Base-by-base conservation (phyloP, 2,888 invertebrate species). In the Apotomis turbidana region DNA sequence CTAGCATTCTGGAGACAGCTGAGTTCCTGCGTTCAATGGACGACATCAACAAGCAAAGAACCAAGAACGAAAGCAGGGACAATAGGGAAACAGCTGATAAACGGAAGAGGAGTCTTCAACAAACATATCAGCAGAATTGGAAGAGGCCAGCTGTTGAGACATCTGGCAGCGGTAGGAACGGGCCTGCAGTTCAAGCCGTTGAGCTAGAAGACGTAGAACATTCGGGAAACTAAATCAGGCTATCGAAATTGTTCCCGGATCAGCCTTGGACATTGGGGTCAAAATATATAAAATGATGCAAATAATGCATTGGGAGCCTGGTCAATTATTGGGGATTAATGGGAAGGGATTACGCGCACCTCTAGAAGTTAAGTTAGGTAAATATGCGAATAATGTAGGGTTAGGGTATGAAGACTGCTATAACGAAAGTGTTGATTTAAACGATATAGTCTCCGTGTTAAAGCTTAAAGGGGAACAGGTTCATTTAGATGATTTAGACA, bases 301-400 rank as follows among this genome's bases (percentile, higher is more conserved):
- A 3, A 59, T 49, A 54, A 68, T 66, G 59, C 73, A 73, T 8
- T 75, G 73, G 73, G 52, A 36, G 49, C 74, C 74, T 44, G 73
- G 73, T 10, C 49, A 27, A 27, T 27, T 27, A 27, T 27, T 27
- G 27, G 27, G 27, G 68, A 15, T 4, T 51, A 9, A 58, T 73
- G 57, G 70, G 73, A 12, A 66, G n/a, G 52, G 6, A 13, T 3
- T 8, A 38, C n/a, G 44, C 10, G 12, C 70, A 46, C 15, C 67
- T 44, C 44, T 8, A 44, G 6, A 5, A 5, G 4, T 44, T 44
- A 44, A 44, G 44, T 44, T 6, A 44, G 6, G 27, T 27, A 27
- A 27, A 27, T 27, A 27, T 27, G 27, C 27, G 27, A 27, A 27
- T 27, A 27, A 27, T 27, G 27, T 27, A 27, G 27, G 27, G 27